Evolutionary conservation across 2,797 vertebrate genomes (phyloP).

Genomic region (Psittacula derbiana): DNA sequence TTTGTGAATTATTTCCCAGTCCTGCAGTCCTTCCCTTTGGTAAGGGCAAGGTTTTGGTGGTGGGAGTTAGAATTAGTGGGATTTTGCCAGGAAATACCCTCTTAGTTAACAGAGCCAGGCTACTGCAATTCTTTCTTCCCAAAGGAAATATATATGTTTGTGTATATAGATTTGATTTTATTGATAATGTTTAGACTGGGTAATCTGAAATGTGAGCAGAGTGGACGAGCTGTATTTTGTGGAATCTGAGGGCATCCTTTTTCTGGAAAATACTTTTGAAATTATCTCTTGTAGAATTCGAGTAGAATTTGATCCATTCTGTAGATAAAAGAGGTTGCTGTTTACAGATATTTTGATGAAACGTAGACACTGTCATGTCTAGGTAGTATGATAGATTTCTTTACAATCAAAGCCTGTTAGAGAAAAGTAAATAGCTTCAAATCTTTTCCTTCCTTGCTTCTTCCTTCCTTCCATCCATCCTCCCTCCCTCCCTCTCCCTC

Average conservation of each 20-base stretch:
- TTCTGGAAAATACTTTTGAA: constrained; percentile 8
- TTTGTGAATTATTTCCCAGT: neutral
- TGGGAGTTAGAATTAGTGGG: neutral
- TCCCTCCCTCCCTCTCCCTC: too few species aligned
- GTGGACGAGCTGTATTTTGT: neutral
- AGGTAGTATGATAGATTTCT: neutral
- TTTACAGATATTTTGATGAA: constrained; percentile 4
- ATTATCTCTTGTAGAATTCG: accelerated
- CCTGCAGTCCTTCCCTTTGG: neutral
- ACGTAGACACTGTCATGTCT: neutral
- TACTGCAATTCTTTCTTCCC: neutral
- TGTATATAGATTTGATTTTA: neutral
- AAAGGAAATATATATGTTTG: neutral
- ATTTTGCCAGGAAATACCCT: neutral
- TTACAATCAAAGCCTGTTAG: neutral
- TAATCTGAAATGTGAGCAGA: neutral
- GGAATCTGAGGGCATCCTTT: neutral
- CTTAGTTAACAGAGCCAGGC: neutral
- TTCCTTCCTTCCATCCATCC: neutral
- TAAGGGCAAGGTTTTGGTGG: neutral
- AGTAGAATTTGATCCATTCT: neutral
- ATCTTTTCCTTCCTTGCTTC: neutral
- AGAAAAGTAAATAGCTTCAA: neutral
- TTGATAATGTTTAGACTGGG: neutral
- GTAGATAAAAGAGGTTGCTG: neutral